Evolutionary conservation across 2,888 invertebrate genomes (phyloP), one percentile per base, ranked within the genome.

Genomic region (Thecophora atra): DNA sequence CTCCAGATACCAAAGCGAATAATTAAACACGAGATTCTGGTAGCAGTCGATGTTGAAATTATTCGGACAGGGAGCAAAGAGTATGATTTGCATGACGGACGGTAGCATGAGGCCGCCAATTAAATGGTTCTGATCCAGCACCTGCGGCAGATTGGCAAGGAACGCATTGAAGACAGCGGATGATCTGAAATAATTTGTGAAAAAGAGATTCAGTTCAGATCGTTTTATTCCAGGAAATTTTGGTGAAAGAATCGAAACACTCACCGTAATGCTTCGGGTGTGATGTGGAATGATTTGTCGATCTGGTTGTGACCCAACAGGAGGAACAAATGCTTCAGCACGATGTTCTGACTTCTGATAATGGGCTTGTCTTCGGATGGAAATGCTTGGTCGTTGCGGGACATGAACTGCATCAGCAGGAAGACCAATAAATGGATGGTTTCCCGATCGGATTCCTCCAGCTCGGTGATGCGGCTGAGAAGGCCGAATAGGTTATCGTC

Each of bases 141-240:
- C 90, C 88, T 96, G 96, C 0, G 98, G 97, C 75, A 99, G 87
- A 83, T 96, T 97, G 42, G 96, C 92, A 83, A 99, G 88, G 84
- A 98, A 99, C 1, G 97, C 97, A 87, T 97, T 98, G 88, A 98
- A 98, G 1, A 97, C 96, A 0, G 98, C 94, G 0, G 98, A 97
- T 73, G 91, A 90, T 80, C 98, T 94, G 87, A 24, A 73, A 68
- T n/a, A n/a, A n/a, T n/a, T n/a, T n/a, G n/a, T n/a, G n/a, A n/a
- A n/a, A n/a, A n/a, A n/a, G n/a, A n/a, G n/a, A n/a, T n/a, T n/a
- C n/a, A n/a, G n/a, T n/a, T n/a, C n/a, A n/a, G n/a, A n/a, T n/a
- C n/a, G n/a, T n/a, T n/a, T n/a, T n/a, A n/a, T n/a, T n/a, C n/a
- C n/a, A n/a, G 5, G n/a, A 54, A 54, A 54, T 54, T n/a, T n/a